Percentiles rank a stretch among this genome's conserved stretches.
Evolutionary conservation across 2,797 vertebrate genomes (phyloP).

Genomic region (Malurus leucopterus): DNA sequence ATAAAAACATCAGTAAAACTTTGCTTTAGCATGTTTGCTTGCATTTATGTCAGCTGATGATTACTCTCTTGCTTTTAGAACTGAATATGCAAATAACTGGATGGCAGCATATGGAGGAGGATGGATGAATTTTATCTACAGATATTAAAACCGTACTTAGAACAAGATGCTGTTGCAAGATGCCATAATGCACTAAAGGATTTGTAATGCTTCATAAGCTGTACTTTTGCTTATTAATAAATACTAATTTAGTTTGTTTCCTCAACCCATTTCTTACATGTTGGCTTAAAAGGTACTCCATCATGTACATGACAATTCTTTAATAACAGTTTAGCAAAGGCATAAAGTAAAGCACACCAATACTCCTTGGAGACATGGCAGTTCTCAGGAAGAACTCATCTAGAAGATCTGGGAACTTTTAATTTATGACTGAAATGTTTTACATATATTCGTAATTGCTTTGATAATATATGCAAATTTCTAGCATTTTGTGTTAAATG

Average conservation of each 20-base stretch:
- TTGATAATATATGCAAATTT: not conserved
- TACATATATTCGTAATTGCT: slow-evolving; percentile 29
- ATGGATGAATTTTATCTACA: not conserved
- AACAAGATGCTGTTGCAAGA: slow-evolving; percentile 8
- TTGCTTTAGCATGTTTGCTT: not conserved
- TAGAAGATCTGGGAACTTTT: slow-evolving; percentile 33
- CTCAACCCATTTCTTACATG: slow-evolving; percentile 41
- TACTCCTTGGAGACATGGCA: not conserved
- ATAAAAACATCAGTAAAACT: not conserved
- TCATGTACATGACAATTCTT: slow-evolving; percentile 10
- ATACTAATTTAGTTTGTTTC: slow-evolving; percentile 52
- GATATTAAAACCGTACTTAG: slow-evolving; percentile 41
- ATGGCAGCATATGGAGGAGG: not conserved
- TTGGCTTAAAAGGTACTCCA: slow-evolving; percentile 38
- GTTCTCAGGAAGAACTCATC: slow-evolving; percentile 29
- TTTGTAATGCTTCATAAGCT: slow-evolving; percentile 38
- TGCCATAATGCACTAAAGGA: not conserved
- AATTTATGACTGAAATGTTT: slow-evolving; percentile 27
- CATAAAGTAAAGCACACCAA: not conserved
- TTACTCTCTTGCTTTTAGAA: slow-evolving; percentile 15
- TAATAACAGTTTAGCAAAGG: not conserved
- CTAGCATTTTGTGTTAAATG: not conserved
- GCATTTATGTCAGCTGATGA: not conserved
- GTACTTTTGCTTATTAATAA: slow-evolving; percentile 55
- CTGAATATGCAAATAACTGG: not conserved